Evolutionary conservation across 2,113 vertebrate species (phyloP), one percentile per base, ranked within the genome.

Genomic region (Notothenia coriiceps): DNA sequence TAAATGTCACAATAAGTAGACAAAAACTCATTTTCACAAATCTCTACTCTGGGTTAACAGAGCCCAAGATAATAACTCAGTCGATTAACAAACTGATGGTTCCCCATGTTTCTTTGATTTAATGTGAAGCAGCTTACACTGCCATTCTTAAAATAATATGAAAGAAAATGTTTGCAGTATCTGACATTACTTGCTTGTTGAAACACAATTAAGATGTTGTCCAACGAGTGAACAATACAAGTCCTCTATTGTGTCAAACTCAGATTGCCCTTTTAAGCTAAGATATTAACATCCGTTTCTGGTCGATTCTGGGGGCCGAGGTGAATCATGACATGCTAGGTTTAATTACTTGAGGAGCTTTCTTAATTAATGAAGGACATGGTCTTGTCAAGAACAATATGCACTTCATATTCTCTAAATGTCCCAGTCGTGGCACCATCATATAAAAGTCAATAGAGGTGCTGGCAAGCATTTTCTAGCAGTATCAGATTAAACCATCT

Each of bases 151-250:
- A 40, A 57, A 78, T 44, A 78, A 35, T 40, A 46, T 65, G 22
- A 68, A 25, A 60, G 51, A 13, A 87, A 71, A 61, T 18, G 69
- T 40, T 60, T 11, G 66, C 50, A 60, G 66, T 56, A 44, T 49
- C 71, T 75, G 70, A 86, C 66, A 67, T 62, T 4, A 35, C 55
- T 70, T 70, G 22, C 70, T 50, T 63, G 22, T 56, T 33, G 57
- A 85, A 78, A 83, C 46, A 57, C 50, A 74, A 80, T 83, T 73
- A 60, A 64, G 47, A 77, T 25, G 82, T 70, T 64, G 33, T 44
- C 35, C 43, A 25, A 17, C 17, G 25, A 78, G 66, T 20, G 81
- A 83, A 46, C 33, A 64, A 68, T 64, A 51, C 51, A 40, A 67
- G 68, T 33, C 55, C 73, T 67, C 52, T 70, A 76, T 57, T 50